Evolutionary conservation across 1,140 invertebrate species (phyloP).

Genomic region (Dendrolimus punctatus): DNA sequence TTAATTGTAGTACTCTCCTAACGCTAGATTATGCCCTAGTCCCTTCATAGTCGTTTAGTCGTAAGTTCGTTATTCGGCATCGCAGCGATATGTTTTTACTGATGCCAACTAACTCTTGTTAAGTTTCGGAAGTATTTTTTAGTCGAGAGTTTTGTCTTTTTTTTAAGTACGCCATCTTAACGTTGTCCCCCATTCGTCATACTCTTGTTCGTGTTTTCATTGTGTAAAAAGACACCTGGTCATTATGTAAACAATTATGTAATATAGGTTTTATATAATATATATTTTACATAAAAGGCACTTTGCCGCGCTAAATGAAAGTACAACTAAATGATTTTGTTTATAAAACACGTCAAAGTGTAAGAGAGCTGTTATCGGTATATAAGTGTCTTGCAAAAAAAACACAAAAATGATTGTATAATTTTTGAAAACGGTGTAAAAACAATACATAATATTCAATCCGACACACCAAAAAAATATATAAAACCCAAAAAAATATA

Average conservation of each 20-base stretch:
- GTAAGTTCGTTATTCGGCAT: constrained; percentile 10
- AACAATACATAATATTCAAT: constrained; percentile 34
- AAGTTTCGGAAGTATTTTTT: background rate
- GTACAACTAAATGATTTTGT: constrained; percentile 59
- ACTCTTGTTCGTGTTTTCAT: background rate
- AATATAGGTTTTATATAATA: constrained; percentile 59
- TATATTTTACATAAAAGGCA: constrained; percentile 55
- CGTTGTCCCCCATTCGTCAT: constrained; percentile 3
- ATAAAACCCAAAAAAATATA: constrained; percentile 30
- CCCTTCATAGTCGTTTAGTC: background rate
- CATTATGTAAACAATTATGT: constrained; percentile 39
- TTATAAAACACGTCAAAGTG: constrained; percentile 34
- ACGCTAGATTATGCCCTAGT: background rate
- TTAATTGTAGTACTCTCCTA: too few relatives aligned
- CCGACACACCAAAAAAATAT: constrained; percentile 23
- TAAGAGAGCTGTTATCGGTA: constrained; percentile 55
- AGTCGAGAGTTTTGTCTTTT: constrained; percentile 10
- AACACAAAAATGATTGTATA: constrained; percentile 46
- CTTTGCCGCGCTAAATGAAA: constrained; percentile 41
- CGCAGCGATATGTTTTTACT: constrained; percentile 22
- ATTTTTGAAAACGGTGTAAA: constrained; percentile 48
- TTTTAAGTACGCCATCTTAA: constrained; percentile 10
- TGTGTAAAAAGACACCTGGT: constrained; percentile 33
- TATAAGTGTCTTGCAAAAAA: constrained; percentile 26
- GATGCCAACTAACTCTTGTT: constrained; percentile 9